phyloP scores from a whole-genome alignment of 2,113 vertebrate genomes.

The Tympanuchus pallidicinctus region DNA sequence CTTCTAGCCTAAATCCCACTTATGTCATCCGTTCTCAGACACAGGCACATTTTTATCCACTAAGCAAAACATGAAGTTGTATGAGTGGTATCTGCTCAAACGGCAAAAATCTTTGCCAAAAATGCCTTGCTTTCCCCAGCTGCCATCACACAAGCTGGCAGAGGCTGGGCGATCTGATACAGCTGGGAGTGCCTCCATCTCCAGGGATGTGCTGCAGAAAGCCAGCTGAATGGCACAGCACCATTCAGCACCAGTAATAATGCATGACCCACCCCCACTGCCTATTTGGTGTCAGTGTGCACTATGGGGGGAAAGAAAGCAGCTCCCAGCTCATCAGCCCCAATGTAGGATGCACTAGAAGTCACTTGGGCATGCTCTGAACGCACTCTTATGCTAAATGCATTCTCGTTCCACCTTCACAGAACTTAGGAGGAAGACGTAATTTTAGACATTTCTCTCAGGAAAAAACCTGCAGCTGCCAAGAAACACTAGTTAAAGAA shows the following conservation, averaged over 20 bases:
- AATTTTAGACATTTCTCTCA: background rate
- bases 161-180: background rate
- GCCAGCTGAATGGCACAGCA: background rate
- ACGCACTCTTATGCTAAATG: fast-evolving
- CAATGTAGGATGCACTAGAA: background rate
- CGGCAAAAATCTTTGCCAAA: background rate
- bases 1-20: background rate
- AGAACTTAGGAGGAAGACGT: background rate
- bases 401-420: background rate
- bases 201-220: background rate
- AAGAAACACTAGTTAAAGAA: background rate
- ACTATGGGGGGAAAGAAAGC: background rate
- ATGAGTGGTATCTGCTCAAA: background rate
- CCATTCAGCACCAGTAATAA: background rate
- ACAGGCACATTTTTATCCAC: background rate
- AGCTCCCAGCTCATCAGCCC: background rate
- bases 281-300: background rate
- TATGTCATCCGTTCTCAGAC: background rate
- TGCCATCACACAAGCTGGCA: background rate
- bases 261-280: fast-evolving
- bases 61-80: background rate
- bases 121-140: background rate
- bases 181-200: background rate
- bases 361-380: background rate
- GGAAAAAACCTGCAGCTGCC: background rate